Conservation (phyloP, 2,888 invertebrate species). For the Pseudococcus jackbeardsleyi region DNA sequence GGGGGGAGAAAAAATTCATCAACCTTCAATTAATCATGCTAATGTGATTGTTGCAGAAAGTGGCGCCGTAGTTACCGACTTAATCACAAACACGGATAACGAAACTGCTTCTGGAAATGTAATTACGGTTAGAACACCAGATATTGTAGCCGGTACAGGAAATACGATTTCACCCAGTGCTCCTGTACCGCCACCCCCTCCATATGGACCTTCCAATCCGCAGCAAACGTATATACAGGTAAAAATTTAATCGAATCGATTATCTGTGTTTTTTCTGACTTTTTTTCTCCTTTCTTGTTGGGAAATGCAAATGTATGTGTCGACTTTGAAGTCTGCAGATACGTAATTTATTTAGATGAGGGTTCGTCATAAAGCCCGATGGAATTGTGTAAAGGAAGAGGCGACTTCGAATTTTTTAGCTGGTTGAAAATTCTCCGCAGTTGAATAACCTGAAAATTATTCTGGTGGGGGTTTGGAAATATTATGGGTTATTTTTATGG, state of each 20-base stretch:
- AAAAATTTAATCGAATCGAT: slow-evolving; percentile 22
- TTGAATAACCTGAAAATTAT: no score
- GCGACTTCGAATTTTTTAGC: no score
- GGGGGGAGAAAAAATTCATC: neutral
- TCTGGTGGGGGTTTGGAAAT: no score
- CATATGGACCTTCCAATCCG: slow-evolving; percentile 59
- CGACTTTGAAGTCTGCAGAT: neutral
- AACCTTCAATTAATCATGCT: slow-evolving; percentile 29
- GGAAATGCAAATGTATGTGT: neutral
- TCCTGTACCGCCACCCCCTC: slow-evolving; percentile 50
- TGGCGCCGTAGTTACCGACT: slow-evolving; percentile 61
- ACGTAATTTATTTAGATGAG: neutral
- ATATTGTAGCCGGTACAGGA: slow-evolving; percentile 54
- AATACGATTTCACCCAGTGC: slow-evolving; percentile 56
- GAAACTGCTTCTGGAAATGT: slow-evolving; percentile 60
- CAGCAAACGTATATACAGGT: slow-evolving; percentile 60
- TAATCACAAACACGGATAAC: slow-evolving; percentile 58
- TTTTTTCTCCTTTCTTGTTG: neutral
- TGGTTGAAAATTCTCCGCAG: no score
- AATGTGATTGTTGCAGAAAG: slow-evolving; percentile 58
- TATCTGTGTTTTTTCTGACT: neutral
- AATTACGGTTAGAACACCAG: slow-evolving; percentile 61
- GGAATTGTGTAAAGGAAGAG: no score
- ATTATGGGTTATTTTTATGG: no score
- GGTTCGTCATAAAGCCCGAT: no score